phyloP scores from a whole-genome alignment of 2,797 vertebrate species.

The Betta splendens region DNA sequence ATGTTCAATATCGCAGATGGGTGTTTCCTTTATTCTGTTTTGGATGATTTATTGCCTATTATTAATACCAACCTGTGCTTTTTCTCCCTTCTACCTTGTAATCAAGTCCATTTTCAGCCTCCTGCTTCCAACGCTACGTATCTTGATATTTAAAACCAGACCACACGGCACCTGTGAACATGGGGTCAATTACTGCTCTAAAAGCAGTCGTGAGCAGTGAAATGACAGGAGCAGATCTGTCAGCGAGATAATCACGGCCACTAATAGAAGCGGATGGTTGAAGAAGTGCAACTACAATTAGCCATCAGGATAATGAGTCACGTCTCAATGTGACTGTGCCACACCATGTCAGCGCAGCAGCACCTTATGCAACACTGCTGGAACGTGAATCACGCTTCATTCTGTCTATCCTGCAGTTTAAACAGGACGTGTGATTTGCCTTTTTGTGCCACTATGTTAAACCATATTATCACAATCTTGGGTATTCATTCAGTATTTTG shows the following conservation, averaged over 20 bases:
- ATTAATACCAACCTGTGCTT: too few species aligned
- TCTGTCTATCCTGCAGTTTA: conserved; percentile 36
- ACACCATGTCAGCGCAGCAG: conserved; percentile 33
- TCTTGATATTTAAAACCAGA: conserved; percentile 12
- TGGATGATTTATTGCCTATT: too few species aligned
- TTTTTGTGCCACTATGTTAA: neutral
- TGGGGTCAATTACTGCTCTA: conserved; percentile 16
- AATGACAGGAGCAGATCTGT: too few species aligned
- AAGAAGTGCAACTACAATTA: too few species aligned
- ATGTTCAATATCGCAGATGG: too few species aligned
- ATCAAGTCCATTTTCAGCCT: neutral
- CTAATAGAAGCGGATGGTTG: too few species aligned
- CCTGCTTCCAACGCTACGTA: neutral
- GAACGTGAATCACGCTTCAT: too few species aligned
- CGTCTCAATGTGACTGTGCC: conserved; percentile 62
- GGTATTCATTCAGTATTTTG: too few species aligned
- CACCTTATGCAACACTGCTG: conserved; percentile 53
- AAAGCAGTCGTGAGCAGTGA: conserved; percentile 1
- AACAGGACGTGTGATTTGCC: neutral
- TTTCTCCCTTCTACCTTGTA: too few species aligned
- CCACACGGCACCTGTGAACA: conserved; percentile 17
- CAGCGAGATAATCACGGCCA: too few species aligned
- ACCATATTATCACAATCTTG: too few species aligned
- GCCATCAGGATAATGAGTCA: conserved; percentile 66
- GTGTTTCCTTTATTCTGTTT: too few species aligned